Evolutionary conservation across 2,888 invertebrate genomes (phyloP).

Genomic region (Latheticus oryzae): DNA sequence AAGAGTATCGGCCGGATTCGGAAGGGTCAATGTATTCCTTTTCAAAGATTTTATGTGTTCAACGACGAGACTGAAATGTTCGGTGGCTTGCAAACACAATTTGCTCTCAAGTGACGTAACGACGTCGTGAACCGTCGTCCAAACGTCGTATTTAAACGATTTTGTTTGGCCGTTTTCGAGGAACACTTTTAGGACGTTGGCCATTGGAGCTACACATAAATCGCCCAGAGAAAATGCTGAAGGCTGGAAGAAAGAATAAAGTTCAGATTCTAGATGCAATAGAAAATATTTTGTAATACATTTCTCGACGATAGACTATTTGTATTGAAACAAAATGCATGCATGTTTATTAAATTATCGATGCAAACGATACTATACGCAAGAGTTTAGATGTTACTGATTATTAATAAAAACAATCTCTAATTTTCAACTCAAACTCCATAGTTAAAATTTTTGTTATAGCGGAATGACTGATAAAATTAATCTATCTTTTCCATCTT

Average conservation of each 20-base stretch:
- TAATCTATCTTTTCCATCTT: no score
- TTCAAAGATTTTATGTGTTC: slow-evolving; percentile 91
- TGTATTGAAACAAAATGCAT: no score
- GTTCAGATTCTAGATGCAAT: neutral
- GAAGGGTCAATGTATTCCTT: slow-evolving; percentile 84
- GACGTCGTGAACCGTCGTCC: slow-evolving; percentile 90
- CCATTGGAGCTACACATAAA: slow-evolving; percentile 89
- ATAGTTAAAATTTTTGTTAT: no score
- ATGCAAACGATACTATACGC: no score
- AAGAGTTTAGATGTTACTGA: no score
- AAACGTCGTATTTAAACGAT: slow-evolving; percentile 93
- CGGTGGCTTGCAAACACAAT: slow-evolving; percentile 82
- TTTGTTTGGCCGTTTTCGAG: slow-evolving; percentile 96
- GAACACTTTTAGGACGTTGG: slow-evolving; percentile 94
- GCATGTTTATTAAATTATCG: no score
- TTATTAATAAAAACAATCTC: no score
- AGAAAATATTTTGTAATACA: no score
- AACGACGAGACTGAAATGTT: slow-evolving; percentile 89
- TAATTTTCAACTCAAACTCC: no score
- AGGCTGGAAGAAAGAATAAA: no score
- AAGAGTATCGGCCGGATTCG: slow-evolving; percentile 87
- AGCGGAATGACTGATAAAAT: no score
- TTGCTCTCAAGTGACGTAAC: slow-evolving; percentile 87
- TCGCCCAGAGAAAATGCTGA: slow-evolving; percentile 86
- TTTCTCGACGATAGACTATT: no score